Base-by-base conservation (phyloP, 2,797 vertebrate genomes). In the Oreochromis mossambicus region DNA sequence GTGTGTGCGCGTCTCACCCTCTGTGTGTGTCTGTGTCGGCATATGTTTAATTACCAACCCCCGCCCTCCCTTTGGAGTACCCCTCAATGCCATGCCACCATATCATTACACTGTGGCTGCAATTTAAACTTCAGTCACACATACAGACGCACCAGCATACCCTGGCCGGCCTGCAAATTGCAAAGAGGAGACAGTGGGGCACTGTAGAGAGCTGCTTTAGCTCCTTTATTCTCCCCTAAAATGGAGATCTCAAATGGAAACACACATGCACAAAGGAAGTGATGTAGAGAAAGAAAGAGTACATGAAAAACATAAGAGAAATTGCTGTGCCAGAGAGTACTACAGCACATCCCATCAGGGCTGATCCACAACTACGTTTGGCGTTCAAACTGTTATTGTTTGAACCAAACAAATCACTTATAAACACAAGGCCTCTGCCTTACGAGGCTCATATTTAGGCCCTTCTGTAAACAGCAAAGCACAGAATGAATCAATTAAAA, bases 401-500 rank as follows among this genome's bases (percentile, higher is more conserved):
- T 95, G 92, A 96, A 95, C 95, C 94, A 96, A 97, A 96, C 95
- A 96, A 95, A 95, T 94, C 95, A 95, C 95, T 96, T 96, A 96
- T 96, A 96, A 96, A 96, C 95, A 96, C 94, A 94, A 94, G 96
- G 95, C 95, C 95, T 92, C 88, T 94, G 95, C 96, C 93, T 96
- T 95, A 95, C 95, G 91, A 96, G 95, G 92, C 95, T 95, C 95
- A 96, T 95, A 96, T 96, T 97, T 95, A 96, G 95, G 92, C 93
- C 94, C 93, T 96, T 97, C 95, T 96, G 95, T 96, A 96, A 97
- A 97, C 97, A 96, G 93, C 89, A 58, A 87, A 91, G 95, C 94
- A 94, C 96, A 97, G 96, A 97, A 96, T 96, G 96, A 97, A 97
- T 96, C 96, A 97, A 97, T 97, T 97, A 97, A 97, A 97, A 96